Percentiles rank a stretch among this genome's conserved stretches.
These are phyloP conservation scores for Emydocephalus ijimae DNA, from an alignment of 2,113 vertebrate genomes.

Conservation along the genomic window DNA sequence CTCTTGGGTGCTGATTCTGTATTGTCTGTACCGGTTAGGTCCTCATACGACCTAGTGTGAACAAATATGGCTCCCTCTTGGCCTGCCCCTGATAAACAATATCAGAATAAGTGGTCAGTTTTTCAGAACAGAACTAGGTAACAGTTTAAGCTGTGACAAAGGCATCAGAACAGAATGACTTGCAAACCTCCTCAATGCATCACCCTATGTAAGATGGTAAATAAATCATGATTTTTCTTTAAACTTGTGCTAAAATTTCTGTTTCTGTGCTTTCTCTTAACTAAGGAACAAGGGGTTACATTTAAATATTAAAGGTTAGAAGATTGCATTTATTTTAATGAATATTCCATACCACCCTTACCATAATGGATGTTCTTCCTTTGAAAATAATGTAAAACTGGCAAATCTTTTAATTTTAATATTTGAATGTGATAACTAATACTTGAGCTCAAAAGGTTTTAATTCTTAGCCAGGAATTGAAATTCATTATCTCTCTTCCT, in stretches of 20 bases:
- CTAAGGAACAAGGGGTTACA: background rate
- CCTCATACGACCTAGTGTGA: conserved; percentile 89
- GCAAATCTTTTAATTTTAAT: background rate
- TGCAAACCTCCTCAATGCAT: background rate
- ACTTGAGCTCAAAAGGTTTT: background rate
- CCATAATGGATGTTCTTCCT: background rate
- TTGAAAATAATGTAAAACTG: background rate
- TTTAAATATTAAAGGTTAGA: background rate
- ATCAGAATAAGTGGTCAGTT: background rate
- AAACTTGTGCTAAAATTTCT: background rate
- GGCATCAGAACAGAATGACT: background rate
- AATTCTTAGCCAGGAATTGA: background rate
- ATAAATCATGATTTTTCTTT: background rate
- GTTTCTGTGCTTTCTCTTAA: background rate
- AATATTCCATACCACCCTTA: background rate
- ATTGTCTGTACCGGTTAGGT: conserved; percentile 78
- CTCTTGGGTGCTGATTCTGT: conserved; percentile 17
- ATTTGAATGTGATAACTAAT: background rate
- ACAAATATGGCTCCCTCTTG: conserved; percentile 91
- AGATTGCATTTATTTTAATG: background rate
- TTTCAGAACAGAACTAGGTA: background rate
- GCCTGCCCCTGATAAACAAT: conserved; percentile 77
- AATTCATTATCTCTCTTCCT: background rate
- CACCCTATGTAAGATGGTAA: background rate
- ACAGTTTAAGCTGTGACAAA: background rate